Base-by-base conservation (phyloP, 2,888 invertebrate genomes). In the Tridacna gigas region DNA sequence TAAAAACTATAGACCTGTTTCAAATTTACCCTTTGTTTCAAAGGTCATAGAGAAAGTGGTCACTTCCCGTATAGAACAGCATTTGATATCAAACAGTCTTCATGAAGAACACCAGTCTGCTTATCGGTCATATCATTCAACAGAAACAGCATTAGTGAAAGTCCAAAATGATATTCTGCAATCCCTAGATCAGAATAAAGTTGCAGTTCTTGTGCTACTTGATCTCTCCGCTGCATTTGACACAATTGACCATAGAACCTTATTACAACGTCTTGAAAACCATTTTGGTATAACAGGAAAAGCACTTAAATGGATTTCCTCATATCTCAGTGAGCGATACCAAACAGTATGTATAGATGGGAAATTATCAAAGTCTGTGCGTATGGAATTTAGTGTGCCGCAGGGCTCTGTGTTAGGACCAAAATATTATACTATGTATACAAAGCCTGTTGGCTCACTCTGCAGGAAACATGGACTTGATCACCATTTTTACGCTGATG, bases 401-500 rank as follows among this genome's bases (percentile, higher is more conserved):
- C 28, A 26, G 28, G 66, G 66, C 22, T 66, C 66, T 15, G 26
- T 66, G 5, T 26, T 26, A 18, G 66, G 28, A 26, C 66, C 28
- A 26, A 66, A 66, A 66, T 26, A 26, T 12, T 66, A 79, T 67
- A 37, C 82, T 81, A 61, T n/a, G n/a, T n/a, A n/a, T n/a, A n/a
- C n/a, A n/a, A n/a, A n/a, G n/a, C n/a, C n/a, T n/a, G n/a, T n/a
- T n/a, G n/a, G n/a, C n/a, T n/a, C n/a, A n/a, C n/a, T n/a, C n/a
- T n/a, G n/a, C n/a, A n/a, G n/a, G n/a, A n/a, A n/a, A n/a, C n/a
- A n/a, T n/a, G n/a, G n/a, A n/a, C n/a, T n/a, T n/a, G n/a, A n/a
- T 22, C 63, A 86, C 37, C 80, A 86, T 67, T 85, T 80, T 60
- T 81, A 79, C 74, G 80, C 80, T 20, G 81, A 79, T 56, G 82